phyloP scores from a whole-genome alignment of 2,797 vertebrate species.

The Rallus crepitans region DNA sequence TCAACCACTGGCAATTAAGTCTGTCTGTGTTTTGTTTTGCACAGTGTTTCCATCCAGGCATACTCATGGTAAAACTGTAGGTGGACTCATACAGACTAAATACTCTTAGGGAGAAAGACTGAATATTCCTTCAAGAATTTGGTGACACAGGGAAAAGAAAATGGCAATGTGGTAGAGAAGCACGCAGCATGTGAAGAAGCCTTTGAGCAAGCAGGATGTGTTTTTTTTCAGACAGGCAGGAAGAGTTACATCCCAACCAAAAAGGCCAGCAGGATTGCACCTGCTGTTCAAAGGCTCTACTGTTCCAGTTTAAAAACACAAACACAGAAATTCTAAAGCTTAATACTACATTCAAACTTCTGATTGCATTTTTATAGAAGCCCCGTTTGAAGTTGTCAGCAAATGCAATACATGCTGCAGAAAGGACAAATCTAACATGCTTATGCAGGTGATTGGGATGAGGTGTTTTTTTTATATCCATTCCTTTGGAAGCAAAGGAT shows the following conservation, averaged over 20 bases:
- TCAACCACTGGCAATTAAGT: not conserved
- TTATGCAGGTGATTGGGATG: not conserved
- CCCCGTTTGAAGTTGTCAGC: not conserved
- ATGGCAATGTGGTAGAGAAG: not conserved
- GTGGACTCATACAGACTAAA: not conserved
- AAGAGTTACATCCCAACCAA: not conserved
- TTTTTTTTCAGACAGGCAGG: not conserved
- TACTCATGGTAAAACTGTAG: not conserved
- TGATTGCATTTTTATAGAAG: not conserved
- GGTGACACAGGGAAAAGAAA: not conserved
- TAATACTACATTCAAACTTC: not conserved
- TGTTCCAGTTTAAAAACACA: not conserved
- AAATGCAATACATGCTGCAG: not conserved
- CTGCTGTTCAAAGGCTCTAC: not conserved
- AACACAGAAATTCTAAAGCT: not conserved
- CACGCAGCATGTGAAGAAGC: not conserved
- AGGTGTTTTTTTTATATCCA: not conserved
- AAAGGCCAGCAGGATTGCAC: not conserved
- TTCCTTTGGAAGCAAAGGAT: not conserved
- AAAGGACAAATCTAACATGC: not conserved
- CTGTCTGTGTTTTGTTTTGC: too few species aligned
- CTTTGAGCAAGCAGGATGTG: not conserved
- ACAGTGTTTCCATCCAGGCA: not conserved
- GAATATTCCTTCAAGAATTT: not conserved
- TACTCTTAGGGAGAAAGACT: not conserved